A percentile compares a stretch with the other conserved stretches of the same genome.
These are phyloP conservation scores for Python bivittatus DNA, from an alignment of 2,113 vertebrate species.

Conservation along the genomic window DNA sequence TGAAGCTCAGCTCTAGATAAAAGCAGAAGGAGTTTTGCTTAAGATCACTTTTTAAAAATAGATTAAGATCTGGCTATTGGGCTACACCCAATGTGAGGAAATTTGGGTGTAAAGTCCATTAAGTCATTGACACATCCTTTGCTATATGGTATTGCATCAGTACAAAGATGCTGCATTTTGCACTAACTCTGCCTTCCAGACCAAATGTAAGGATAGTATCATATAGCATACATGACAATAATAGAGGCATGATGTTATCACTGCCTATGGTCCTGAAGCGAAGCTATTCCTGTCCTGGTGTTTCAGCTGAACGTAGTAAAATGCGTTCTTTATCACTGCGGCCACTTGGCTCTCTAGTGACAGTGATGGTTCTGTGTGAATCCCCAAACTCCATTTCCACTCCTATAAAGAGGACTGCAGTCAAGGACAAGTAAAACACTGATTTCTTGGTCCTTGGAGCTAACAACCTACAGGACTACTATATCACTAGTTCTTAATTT, in stretches of 20 bases:
- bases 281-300: neutral
- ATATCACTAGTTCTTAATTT: too few relatives aligned
- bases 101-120: neutral
- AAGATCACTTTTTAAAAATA: neutral
- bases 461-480: neutral
- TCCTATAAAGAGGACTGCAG: neutral
- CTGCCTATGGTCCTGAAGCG: neutral
- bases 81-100: neutral
- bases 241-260: neutral
- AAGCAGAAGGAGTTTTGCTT: neutral
- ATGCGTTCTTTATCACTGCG: neutral
- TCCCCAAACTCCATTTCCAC: neutral
- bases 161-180: neutral
- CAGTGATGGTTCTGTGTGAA: neutral
- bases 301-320: neutral
- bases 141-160: neutral
- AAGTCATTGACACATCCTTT: neutral
- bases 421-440: neutral
- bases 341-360: neutral
- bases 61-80: neutral
- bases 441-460: neutral
- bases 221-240: neutral
- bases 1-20: neutral
- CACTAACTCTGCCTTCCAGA: neutral
- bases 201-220: neutral